These are phyloP conservation scores for Acholoe squamosa DNA, from an alignment of 2,888 invertebrate species.

Conservation along the genomic window DNA sequence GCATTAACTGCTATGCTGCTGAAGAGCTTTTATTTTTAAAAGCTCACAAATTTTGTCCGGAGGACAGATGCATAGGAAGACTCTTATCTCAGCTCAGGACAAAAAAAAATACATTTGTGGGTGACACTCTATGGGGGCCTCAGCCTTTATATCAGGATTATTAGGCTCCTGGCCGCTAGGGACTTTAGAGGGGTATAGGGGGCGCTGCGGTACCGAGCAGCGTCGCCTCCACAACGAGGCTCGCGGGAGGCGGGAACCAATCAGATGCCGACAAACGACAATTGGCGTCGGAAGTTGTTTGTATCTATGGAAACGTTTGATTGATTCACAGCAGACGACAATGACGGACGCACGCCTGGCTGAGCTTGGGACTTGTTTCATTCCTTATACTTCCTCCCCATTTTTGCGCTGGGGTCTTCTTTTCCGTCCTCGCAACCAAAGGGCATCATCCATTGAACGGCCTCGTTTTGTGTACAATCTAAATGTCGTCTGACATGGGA, in stretches of 20 bases:
- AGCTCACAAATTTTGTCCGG: not conserved
- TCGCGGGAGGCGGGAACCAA: conserved; percentile 13
- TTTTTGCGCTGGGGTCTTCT: too few species aligned
- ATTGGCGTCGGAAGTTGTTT: conserved; percentile 23
- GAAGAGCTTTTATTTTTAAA: not conserved
- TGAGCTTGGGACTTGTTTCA: conserved; percentile 9
- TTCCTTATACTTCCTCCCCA: not conserved
- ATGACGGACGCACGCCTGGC: not conserved
- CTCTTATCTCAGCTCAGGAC: not conserved
- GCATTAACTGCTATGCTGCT: too few species aligned
- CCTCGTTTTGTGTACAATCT: too few species aligned
- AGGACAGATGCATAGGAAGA: not conserved
- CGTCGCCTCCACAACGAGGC: conserved; percentile 26
- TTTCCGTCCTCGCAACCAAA: too few species aligned
- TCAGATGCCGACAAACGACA: not conserved
- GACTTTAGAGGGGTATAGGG: not conserved
- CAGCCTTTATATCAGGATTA: not conserved
- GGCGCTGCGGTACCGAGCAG: not conserved
- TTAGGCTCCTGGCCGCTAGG: not conserved
- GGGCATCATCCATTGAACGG: too few species aligned
- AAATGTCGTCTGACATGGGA: too few species aligned
- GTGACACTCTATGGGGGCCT: not conserved
- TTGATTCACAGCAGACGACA: conserved; percentile 14
- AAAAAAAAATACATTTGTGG: not conserved
- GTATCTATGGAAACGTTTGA: conserved; percentile 10